Percentiles rank a stretch among this genome's conserved stretches.
Conservation (phyloP, 2,797 vertebrate species). For the Spea hammondii region DNA sequence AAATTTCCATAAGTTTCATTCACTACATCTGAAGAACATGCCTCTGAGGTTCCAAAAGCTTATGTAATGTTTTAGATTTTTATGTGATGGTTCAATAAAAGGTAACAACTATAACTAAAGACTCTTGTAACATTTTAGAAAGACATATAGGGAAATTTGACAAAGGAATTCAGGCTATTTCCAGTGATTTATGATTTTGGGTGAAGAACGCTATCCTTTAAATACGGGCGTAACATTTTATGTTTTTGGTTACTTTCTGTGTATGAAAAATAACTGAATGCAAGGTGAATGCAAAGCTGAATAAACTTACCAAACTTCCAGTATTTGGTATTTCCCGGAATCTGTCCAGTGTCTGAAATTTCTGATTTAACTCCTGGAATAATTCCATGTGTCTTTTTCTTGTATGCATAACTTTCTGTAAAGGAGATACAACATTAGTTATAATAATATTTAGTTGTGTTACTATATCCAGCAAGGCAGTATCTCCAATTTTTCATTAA, state of each 20-base stretch:
- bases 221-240: too few relatives aligned
- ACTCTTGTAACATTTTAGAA: too few relatives aligned
- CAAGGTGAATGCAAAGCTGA: neutral
- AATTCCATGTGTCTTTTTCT: conserved; percentile 99
- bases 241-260: too few relatives aligned
- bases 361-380: conserved; percentile 99
- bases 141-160: neutral
- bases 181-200: neutral
- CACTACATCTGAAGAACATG: too few relatives aligned
- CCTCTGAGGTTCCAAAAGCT: too few relatives aligned
- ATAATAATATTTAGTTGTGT: neutral
- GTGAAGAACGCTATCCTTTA: too few relatives aligned
- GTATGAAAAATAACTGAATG: neutral
- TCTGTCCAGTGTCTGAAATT: conserved; percentile 99
- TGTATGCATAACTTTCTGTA: conserved; percentile 99
- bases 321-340: conserved; percentile 99
- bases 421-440: conserved; percentile 57
- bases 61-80: too few relatives aligned
- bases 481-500: too few relatives aligned
- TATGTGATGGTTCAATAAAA: too few relatives aligned
- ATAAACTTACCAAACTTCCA: conserved; percentile 95
- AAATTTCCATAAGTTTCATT: too few relatives aligned
- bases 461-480: too few relatives aligned
- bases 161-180: conserved; percentile 5
- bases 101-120: too few relatives aligned